Evolutionary conservation across 2,888 invertebrate genomes (phyloP), one percentile per base, ranked within the genome.

Genomic region (Embidobia sp.): DNA sequence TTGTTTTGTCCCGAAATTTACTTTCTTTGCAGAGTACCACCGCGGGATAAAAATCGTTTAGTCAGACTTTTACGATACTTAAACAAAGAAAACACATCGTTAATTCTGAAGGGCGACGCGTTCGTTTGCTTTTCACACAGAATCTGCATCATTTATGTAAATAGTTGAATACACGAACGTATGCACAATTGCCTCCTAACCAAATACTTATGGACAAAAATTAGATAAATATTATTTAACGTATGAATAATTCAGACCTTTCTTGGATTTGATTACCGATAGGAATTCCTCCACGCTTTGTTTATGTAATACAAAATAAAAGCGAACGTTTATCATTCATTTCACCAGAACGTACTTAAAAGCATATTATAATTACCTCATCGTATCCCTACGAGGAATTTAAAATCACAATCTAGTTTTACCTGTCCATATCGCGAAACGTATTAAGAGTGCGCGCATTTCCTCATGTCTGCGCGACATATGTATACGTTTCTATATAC

Each of bases 341-440:
- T 57, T 64, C 29, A n/a, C 42, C 19, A 49, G 64, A 64, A 57
- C 18, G 31, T 61, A 55, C 31, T 57, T 49, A 46, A 59, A 42
- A 29, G 64, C 46, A 29, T 61, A 67, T 64, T 57, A 72, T 63
- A 59, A 66, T 74, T 74, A 74, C 57, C 64, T 59, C 44, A 22
- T 31, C 19, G 26, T 72, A 40, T 49, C 61, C 70, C 61, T 61
- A 53, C 29, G 55, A 31, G 44, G 66, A 51, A 66, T 74, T 74
- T 53, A 8, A 57, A 59, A 51, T 51, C 48, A 44, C 51, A 74
- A 74, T 67, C 57, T 67, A 66, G 61, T 67, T 74, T 66, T 53
- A 51, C 66, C 51, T 66, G 66, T 74, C 61, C 6, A 6, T 57
- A 57, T 61, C 44, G 59, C 46, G 22, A 67, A 66, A 74, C 33